Percentiles rank a stretch among this genome's conserved stretches.
Conservation (phyloP, 2,113 vertebrate species). For the Dipodomys stephensi region DNA sequence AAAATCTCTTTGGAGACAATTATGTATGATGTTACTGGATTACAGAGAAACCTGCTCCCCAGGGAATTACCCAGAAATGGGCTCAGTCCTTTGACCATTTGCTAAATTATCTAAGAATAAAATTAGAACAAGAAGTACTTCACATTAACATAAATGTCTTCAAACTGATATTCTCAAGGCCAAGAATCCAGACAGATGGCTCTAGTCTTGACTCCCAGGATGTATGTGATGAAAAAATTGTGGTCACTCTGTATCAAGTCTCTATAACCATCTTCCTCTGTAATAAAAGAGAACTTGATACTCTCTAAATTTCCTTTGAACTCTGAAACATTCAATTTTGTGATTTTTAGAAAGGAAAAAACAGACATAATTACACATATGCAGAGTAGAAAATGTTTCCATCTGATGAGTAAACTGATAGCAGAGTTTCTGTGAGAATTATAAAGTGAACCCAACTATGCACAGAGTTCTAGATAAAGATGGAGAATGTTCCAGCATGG, state of each 20-base stretch:
- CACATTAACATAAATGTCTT: background rate
- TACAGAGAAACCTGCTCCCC: background rate
- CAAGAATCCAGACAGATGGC: background rate
- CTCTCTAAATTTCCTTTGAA: conserved; percentile 1
- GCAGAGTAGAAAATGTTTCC: background rate
- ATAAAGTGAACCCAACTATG: background rate
- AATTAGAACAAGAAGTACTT: background rate
- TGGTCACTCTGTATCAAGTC: background rate
- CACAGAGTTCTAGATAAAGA: background rate
- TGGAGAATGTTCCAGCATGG: background rate
- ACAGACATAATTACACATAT: background rate
- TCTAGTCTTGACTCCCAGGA: background rate
- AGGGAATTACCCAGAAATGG: conserved; percentile 28
- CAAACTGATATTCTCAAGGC: background rate
- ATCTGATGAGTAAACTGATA: conserved; percentile 8
- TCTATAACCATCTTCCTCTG: background rate
- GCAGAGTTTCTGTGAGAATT: background rate
- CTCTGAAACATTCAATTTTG: background rate
- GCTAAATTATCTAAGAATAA: conserved; percentile 26
- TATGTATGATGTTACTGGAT: background rate
- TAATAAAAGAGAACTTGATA: conserved; percentile 17
- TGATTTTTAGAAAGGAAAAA: conserved; percentile 17
- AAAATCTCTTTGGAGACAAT: background rate
- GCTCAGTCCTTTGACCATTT: background rate
- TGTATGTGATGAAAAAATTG: background rate